Evolutionary conservation across 2,888 invertebrate species (phyloP).

Genomic region (Pantelozetes paolii): DNA sequence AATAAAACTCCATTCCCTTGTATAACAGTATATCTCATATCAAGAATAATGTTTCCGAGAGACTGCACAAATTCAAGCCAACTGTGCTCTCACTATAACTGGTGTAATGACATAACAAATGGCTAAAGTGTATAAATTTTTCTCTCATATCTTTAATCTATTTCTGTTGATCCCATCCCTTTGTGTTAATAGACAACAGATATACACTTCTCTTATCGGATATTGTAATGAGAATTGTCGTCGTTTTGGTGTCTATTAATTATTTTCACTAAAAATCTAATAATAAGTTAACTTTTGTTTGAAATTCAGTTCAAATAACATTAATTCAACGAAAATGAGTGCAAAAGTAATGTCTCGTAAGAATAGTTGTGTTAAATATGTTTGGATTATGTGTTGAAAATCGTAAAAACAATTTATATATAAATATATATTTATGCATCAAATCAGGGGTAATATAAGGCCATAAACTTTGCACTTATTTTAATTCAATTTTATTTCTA

Average conservation of each 20-base stretch:
- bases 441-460: neutral
- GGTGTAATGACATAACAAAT: conserved; percentile 4
- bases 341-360: no score
- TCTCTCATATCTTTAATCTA: conserved; percentile 24
- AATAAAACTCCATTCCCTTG: neutral
- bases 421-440: neutral
- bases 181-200: conserved; percentile 6
- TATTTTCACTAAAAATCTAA: neutral
- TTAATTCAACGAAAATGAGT: no score
- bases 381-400: neutral
- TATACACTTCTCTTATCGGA: neutral
- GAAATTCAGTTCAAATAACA: no score
- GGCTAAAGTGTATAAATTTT: neutral
- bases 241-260: neutral
- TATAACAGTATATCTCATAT: conserved; percentile 16
- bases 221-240: neutral
- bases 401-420: neutral
- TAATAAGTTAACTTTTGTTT: neutral
- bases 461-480: neutral
- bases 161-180: neutral
- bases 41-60: conserved; percentile 7
- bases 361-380: no score
- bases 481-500: neutral
- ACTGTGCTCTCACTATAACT: neutral
- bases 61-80: neutral